Evolutionary conservation across 2,888 invertebrate genomes (phyloP), one percentile per base, ranked within the genome.

Genomic region (Dryobota labecula): DNA sequence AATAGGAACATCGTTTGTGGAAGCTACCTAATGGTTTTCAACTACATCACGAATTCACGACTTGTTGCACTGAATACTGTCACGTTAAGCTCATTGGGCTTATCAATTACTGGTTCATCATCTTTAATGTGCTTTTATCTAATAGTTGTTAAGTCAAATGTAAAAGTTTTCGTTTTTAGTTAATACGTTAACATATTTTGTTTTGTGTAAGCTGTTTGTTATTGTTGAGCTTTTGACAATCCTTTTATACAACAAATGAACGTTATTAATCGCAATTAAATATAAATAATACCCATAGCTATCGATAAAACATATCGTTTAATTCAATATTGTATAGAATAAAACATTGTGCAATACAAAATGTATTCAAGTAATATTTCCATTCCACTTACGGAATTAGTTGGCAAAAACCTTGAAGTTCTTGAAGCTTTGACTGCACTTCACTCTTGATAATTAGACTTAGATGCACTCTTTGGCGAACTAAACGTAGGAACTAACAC

Each of bases 51-150:
- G 83, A 84, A 83, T 84, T 60, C 73, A 73, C 64, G 83, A 84
- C 84, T 84, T 84, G 84, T 84, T 84, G 84, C 84, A 83, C 66
- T 82, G 72, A 68, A 68, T 62, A 56, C 38, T 73, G 45, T 49
- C 67, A 63, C 70, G 49, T 56, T 41, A n/a, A 47, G 33, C 57
- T 67, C 58, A 73, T 64, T 67, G 27, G 57, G 38, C 2, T 51
- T 36, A 58, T 53, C 62, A 15, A 57, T 67, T 43, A 68, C 67
- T 76, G 73, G 80, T 80, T 84, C 75, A 78, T 84, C 78, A 80
- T 64, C 64, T 82, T 69, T 70, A 47, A 57, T 38, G 38, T 47
- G 45, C 43, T 27, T 43, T 49, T 20, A 47, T 5, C 3, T 54
- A 27, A n/a, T 2, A n/a, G 30, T n/a, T 56, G 38, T 51, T 51